These are phyloP conservation scores for Drosophila pruinosa DNA, from an alignment of 1,140 invertebrate genomes.

Conservation along the genomic window DNA sequence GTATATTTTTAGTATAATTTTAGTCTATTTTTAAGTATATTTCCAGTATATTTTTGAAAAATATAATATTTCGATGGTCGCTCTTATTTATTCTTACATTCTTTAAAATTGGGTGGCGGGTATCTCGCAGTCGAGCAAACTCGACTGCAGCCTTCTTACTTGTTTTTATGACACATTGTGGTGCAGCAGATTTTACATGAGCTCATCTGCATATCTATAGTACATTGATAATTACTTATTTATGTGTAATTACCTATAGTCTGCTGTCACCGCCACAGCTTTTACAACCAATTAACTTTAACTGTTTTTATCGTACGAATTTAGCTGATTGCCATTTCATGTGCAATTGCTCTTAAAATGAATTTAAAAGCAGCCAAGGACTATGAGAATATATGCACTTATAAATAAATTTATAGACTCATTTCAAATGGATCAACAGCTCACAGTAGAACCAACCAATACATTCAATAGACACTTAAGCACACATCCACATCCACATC, in stretches of 20 bases:
- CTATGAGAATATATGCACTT: no score
- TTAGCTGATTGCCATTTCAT: constrained; percentile 39
- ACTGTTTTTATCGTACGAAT: constrained; percentile 50
- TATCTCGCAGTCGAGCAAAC: no score
- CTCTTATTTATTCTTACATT: no score
- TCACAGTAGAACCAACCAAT: constrained; percentile 4
- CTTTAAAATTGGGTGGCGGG: no score
- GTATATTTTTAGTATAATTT: no score
- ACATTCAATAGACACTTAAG: constrained; percentile 8
- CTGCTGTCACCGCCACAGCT: constrained; percentile 11
- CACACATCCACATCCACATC: background rate
- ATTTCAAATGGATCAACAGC: background rate
- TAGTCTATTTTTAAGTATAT: no score
- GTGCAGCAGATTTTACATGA: constrained; percentile 9
- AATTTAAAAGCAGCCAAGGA: constrained; percentile 28
- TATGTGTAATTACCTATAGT: constrained; percentile 28
- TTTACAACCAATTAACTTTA: constrained; percentile 53
- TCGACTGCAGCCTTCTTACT: no score
- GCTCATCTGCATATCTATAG: background rate
- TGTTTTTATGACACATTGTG: constrained; percentile 10
- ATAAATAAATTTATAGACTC: background rate
- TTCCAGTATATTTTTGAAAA: no score
- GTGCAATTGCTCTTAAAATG: constrained; percentile 31
- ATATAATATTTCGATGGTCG: no score
- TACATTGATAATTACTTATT: background rate